A percentile compares a stretch with the other conserved stretches of the same genome.
phyloP scores from a whole-genome alignment of 2,797 vertebrate species.

The Rhinella marina region DNA sequence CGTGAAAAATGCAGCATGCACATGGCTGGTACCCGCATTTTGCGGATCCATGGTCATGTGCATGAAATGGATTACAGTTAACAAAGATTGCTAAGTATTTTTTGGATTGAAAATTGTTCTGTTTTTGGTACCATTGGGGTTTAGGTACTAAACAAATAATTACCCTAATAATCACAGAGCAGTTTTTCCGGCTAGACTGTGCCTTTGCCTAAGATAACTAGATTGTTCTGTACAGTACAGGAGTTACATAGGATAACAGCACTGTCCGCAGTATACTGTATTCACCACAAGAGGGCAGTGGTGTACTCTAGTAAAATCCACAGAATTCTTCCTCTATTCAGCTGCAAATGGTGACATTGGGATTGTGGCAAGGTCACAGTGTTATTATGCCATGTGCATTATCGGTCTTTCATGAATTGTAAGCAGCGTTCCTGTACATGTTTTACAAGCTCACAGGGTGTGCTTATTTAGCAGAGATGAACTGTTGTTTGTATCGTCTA shows the following conservation, averaged over 20 bases:
- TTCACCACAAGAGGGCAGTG: constrained; percentile 30
- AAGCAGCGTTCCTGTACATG: not conserved
- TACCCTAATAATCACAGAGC: too few species aligned
- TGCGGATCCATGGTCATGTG: too few species aligned
- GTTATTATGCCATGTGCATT: not conserved
- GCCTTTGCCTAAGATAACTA: too few species aligned
- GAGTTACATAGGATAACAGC: not conserved
- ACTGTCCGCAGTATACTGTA: not conserved
- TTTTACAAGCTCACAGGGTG: not conserved
- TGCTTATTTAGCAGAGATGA: not conserved
- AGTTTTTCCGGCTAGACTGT: too few species aligned
- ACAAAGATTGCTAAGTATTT: too few species aligned
- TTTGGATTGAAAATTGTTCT: too few species aligned
- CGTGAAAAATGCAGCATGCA: too few species aligned
- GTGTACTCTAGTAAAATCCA: not conserved
- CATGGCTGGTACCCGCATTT: too few species aligned
- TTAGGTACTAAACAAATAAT: too few species aligned
- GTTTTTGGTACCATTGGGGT: too few species aligned
- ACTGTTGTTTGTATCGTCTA: not conserved
- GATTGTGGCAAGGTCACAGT: constrained; percentile 12
- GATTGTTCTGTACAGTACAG: too few species aligned
- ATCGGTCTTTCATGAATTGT: not conserved
- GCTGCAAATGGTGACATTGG: constrained; percentile 10
- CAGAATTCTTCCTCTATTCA: not conserved
- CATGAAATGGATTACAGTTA: too few species aligned